Conservation (phyloP, 2,797 vertebrate species). For the Urocyon cinereoargenteus region DNA sequence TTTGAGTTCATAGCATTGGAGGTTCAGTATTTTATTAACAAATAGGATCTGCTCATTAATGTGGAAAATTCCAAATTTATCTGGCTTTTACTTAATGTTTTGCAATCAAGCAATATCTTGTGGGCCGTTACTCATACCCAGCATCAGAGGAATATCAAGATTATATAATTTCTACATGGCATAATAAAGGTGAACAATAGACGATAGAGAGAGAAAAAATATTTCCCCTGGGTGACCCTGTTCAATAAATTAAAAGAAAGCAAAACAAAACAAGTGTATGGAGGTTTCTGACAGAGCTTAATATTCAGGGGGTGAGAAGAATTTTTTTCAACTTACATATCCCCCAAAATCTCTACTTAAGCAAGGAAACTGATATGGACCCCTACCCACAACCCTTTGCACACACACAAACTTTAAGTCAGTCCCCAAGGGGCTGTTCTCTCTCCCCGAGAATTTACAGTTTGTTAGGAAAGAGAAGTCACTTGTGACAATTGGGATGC, state of each 20-base stretch:
- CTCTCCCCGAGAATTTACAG: background rate
- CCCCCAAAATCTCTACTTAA: background rate
- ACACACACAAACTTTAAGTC: background rate
- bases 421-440: background rate
- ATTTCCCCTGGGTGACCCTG: background rate
- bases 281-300: background rate
- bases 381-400: rapidly evolving
- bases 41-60: background rate
- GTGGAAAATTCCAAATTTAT: background rate
- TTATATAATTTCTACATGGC: background rate
- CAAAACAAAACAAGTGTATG: background rate
- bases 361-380: background rate
- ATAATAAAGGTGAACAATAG: background rate
- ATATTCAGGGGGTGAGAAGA: background rate
- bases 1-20: background rate
- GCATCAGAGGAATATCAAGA: background rate
- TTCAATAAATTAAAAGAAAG: conserved; percentile 1
- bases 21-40: background rate
- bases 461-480: background rate
- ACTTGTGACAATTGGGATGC: background rate
- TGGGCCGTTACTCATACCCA: background rate
- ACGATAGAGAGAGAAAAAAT: background rate
- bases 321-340: background rate
- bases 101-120: background rate
- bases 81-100: conserved; percentile 36